These are phyloP conservation scores for Allacma fusca DNA, from an alignment of 2,888 invertebrate species.

Conservation along the genomic window DNA sequence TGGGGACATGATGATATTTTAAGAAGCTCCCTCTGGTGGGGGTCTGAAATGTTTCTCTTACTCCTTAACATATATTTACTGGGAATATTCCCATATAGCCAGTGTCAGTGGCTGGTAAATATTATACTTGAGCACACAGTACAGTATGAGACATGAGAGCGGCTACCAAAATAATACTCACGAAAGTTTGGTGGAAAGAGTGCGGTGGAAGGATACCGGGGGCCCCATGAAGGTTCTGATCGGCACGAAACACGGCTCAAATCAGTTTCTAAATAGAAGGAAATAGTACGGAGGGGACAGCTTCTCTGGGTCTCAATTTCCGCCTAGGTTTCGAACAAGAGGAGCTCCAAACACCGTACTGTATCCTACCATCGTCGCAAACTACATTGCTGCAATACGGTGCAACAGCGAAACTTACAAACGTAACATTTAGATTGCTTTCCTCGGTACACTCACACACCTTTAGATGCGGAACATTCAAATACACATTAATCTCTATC, in stretches of 20 bases:
- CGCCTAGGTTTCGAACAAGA: background rate
- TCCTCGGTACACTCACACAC: conserved; percentile 21
- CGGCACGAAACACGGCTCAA: conserved; percentile 15
- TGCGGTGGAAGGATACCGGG: background rate
- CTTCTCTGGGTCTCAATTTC: background rate
- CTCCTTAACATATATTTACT: too few species aligned
- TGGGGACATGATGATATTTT: too few species aligned
- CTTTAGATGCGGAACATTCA: conserved; percentile 12
- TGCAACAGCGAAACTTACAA: conserved; percentile 11
- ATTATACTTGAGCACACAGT: too few species aligned
- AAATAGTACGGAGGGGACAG: background rate
- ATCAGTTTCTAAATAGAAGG: conserved; percentile 18
- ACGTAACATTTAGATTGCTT: conserved; percentile 18
- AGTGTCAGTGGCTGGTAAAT: too few species aligned
- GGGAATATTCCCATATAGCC: too few species aligned
- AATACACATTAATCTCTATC: conserved; percentile 1
- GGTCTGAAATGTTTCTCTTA: too few species aligned
- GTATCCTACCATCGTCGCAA: conserved; percentile 14
- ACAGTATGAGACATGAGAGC: too few species aligned
- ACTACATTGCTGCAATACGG: conserved; percentile 24
- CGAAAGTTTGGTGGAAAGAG: too few species aligned
- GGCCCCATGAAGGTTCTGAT: conserved; percentile 3
- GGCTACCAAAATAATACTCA: too few species aligned
- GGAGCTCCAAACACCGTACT: background rate
- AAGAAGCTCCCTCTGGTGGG: too few species aligned